These are phyloP conservation scores for Acanthaster planci DNA, from an alignment of 35 echinoderm and acorn worm genomes.

Conservation along the genomic window DNA sequence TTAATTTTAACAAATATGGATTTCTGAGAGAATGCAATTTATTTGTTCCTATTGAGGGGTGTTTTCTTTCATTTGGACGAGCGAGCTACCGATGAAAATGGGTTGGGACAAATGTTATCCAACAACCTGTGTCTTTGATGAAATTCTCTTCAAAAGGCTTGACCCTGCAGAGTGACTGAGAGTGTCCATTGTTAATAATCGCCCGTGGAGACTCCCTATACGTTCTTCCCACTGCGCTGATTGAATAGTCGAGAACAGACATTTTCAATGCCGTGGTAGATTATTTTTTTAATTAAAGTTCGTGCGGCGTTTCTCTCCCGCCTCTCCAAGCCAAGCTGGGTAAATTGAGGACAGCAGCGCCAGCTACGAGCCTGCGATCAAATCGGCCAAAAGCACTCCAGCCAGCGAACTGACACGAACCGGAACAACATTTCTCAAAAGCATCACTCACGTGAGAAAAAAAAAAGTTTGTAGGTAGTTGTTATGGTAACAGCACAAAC, in stretches of 20 bases:
- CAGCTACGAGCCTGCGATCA: not conserved
- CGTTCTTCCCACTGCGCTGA: not conserved
- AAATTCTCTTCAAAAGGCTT: too few relatives aligned
- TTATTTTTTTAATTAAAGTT: slow-evolving; percentile 26
- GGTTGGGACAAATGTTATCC: too few relatives aligned
- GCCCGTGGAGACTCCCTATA: too few relatives aligned
- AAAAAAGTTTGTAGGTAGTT: slow-evolving; percentile 7
- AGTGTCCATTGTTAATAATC: too few relatives aligned
- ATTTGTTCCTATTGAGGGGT: too few relatives aligned
- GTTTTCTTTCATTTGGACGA: too few relatives aligned
- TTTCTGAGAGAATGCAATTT: too few relatives aligned
- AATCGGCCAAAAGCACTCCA: slow-evolving; percentile 11
- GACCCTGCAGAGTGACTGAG: too few relatives aligned
- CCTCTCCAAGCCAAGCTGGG: slow-evolving; percentile 11
- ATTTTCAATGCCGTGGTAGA: not conserved
- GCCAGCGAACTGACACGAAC: not conserved
- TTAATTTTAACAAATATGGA: too few relatives aligned
- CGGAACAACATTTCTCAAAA: not conserved
- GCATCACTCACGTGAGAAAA: slow-evolving; percentile 18
- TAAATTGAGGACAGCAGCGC: not conserved
- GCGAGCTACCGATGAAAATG: too few relatives aligned
- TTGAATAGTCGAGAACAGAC: not conserved
- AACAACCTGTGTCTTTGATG: too few relatives aligned
- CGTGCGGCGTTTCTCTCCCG: not conserved
- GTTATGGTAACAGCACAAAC: not conserved